These are phyloP conservation scores for Bucorvus abyssinicus DNA, from an alignment of 2,797 vertebrate species.

Conservation along the genomic window DNA sequence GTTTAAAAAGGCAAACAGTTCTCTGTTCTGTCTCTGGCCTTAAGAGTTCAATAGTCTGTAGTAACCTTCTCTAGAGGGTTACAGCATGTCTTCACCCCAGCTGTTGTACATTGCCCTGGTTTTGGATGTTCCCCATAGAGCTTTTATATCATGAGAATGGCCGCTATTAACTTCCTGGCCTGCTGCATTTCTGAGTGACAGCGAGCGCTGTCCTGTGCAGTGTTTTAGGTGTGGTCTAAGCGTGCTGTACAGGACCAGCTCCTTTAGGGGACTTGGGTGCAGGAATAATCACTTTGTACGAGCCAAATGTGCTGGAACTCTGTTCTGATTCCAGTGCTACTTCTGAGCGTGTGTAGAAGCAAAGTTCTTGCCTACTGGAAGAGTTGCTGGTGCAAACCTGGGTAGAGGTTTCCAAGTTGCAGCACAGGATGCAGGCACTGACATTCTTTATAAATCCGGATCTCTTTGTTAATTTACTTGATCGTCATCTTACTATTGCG, in stretches of 20 bases:
- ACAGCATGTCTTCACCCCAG: not conserved
- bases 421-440: not conserved
- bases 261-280: not conserved
- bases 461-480: not conserved
- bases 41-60: not conserved
- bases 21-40: not conserved
- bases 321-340: not conserved
- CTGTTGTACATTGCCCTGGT: not conserved
- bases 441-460: not conserved
- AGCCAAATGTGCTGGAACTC: not conserved
- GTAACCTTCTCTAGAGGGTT: not conserved
- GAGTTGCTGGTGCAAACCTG: not conserved
- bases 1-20: not conserved
- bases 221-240: not conserved
- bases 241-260: not conserved
- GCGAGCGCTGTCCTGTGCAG: not conserved
- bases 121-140: not conserved
- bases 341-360: not conserved
- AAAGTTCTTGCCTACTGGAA: not conserved
- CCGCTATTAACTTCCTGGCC: not conserved
- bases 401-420: not conserved
- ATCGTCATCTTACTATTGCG: not conserved
- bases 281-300: not conserved
- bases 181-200: not conserved
- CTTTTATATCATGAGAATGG: not conserved